A percentile compares a stretch with the other conserved stretches of the same genome.
Conservation (phyloP, 2,888 invertebrate genomes). For the Phortica magna region DNA sequence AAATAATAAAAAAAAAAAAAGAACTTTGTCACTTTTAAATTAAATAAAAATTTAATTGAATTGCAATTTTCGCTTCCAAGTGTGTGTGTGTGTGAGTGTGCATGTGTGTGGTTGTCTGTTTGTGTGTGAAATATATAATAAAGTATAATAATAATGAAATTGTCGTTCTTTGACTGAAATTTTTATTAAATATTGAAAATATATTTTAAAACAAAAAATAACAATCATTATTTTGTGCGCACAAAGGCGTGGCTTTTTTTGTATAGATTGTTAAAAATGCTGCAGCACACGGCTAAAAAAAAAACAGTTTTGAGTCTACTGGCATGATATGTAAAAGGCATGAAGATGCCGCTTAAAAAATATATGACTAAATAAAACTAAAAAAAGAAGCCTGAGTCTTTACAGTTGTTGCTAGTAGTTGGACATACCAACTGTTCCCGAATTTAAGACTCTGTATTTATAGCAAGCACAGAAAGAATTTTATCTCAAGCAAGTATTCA, state of each 20-base stretch:
- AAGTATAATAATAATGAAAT: not conserved
- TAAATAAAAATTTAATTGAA: constrained; percentile 19
- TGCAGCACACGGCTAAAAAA: not conserved
- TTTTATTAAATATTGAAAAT: constrained; percentile 21
- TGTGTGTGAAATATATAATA: not conserved
- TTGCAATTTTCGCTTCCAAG: constrained; percentile 2
- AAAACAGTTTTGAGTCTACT: too few relatives aligned
- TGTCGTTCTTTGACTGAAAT: constrained; percentile 2
- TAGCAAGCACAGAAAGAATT: too few relatives aligned
- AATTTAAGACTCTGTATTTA: too few relatives aligned
- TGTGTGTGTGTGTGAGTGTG: not conserved
- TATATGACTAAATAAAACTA: too few relatives aligned
- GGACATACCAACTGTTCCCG: too few relatives aligned
- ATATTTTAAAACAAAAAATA: constrained; percentile 5
- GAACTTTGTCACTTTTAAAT: constrained; percentile 14
- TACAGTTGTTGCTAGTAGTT: too few relatives aligned
- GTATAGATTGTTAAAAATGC: not conserved
- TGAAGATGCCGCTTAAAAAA: too few relatives aligned
- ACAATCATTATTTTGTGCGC: not conserved
- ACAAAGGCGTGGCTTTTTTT: not conserved
- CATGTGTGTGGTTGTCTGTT: not conserved
- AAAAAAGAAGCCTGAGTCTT: too few relatives aligned
- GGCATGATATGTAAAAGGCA: too few relatives aligned
- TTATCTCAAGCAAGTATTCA: too few relatives aligned
- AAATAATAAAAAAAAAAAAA: not conserved